Base-by-base conservation (phyloP, 2,888 invertebrate genomes). In the Ennomos quercinarius region DNA sequence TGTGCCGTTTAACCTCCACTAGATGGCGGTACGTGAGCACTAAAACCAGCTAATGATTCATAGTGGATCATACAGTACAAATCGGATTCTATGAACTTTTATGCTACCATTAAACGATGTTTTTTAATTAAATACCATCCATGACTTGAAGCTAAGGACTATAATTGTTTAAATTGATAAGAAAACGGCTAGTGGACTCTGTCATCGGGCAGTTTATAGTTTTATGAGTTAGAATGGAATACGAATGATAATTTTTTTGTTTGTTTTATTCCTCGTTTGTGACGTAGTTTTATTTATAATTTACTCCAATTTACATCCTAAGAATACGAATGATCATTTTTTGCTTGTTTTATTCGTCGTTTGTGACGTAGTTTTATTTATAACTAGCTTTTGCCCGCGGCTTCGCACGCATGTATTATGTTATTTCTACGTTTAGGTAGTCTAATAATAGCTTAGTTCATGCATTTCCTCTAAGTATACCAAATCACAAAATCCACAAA, bases 91-190 rank as follows among this genome's bases (percentile, higher is more conserved):
- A 52, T 42, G 13, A 9, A n/a, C 40, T 53, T 58, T 61, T 37
- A 48, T 46, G 34, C 11, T 27, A 27, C 53, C 39, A 39, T 48
- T 62, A 53, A 27, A 27, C 36, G 54, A 45, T 49, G 11, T n/a
- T 52, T 60, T n/a, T 60, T 60, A 60, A 67, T 64, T 64, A 55
- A 60, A 60, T 40, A 49, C 37, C 36, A 54, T 35, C 56, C 53
- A 41, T 52, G 47, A 54, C 10, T 12, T 37, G 41, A 43, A 38
- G n/a, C 27, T 47, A 47, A 27, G 38, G 37, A 48, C 51, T 38
- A 48, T 50, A 38, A 51, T 52, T 51, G 39, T 57, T 41, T 9
- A 41, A 50, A 52, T 47, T 13, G 58, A 55, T 45, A 40, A 12
- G 11, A 44, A 53, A 61, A 46, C 17, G 42, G 40, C 48, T 45